phyloP scores from a whole-genome alignment of 2,797 vertebrate genomes.

The Orestias chungarensis region DNA sequence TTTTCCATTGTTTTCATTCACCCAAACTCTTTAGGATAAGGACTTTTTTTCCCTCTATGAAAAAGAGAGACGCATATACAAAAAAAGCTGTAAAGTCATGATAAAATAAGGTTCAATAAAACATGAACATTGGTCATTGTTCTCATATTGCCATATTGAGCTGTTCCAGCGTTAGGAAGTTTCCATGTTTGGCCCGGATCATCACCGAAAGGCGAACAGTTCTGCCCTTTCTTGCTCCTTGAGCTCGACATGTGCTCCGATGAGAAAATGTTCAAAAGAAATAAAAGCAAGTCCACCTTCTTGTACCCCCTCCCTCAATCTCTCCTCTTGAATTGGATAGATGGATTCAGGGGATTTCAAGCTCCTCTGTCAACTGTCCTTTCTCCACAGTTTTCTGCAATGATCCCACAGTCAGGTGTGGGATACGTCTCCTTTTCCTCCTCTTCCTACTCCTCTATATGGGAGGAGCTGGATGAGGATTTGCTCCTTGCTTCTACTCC shows the following conservation, averaged over 20 bases:
- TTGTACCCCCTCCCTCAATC: constrained; percentile 29
- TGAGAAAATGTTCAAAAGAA: constrained; percentile 65
- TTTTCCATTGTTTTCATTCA: constrained; percentile 16
- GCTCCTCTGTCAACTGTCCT: constrained; percentile 18
- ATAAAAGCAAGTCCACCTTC: constrained; percentile 41
- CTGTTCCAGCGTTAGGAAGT: constrained; percentile 47
- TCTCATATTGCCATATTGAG: constrained; percentile 72
- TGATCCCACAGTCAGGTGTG: constrained; percentile 22
- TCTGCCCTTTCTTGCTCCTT: constrained; percentile 63
- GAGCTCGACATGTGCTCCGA: constrained; percentile 71
- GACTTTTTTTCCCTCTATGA: constrained; percentile 44
- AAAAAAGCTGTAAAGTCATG: constrained; percentile 59
- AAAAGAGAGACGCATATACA: constrained; percentile 61
- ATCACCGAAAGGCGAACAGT: constrained; percentile 63
- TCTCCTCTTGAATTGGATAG: constrained; percentile 47
- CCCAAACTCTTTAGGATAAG: constrained; percentile 35
- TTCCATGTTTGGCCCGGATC: constrained; percentile 67
- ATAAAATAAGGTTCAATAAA: constrained; percentile 77
- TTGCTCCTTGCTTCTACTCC: constrained; percentile 5
- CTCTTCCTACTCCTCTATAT: constrained; percentile 49
- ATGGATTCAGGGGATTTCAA: constrained; percentile 42
- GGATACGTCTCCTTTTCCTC: constrained; percentile 22
- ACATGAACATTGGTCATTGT: constrained; percentile 71
- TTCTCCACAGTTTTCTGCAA: constrained; percentile 22
- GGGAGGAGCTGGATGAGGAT: constrained; percentile 61